Evolutionary conservation across 2,113 vertebrate species (phyloP), one percentile per base, ranked within the genome.

Genomic region (Sebastes schlegelii): DNA sequence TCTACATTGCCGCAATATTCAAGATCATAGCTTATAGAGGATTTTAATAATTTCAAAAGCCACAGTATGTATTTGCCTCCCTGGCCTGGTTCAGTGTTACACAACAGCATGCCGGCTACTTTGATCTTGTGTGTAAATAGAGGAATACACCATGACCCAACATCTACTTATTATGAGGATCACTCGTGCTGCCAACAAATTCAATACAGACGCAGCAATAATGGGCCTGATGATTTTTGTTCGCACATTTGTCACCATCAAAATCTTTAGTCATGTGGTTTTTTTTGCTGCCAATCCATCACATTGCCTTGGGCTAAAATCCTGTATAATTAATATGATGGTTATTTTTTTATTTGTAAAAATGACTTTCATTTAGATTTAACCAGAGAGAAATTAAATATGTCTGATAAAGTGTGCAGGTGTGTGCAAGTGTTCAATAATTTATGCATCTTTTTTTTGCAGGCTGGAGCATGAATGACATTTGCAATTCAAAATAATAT

Each of bases 401-500:
- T 74, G 57, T 62, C 54, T 21, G 43, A 67, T 23, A 65, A 48
- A 54, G n/a, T 73, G 17, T 70, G 62, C 72, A 75, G 21, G 57
- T 83, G 17, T 77, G 51, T 58, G 49, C 23, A 60, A 67, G 52
- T 54, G 70, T 75, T 80, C 4, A 72, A 76, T 89, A 71, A 88
- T 86, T 16, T 57, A 86, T 82, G 62, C 23, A 48, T 77, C 34
- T 34, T 34, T 34, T 34, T 63, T 70, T 72, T 78, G 12, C 63
- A 73, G 60, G 51, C 46, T 77, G 58, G 21, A 69, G 67, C 43
- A 48, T 57, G 42, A 89, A 74, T 77, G 12, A 0, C 67, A 88
- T 91, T 86, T 89, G 66, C 54, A 85, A 86, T 89, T 90, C 75
- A 80, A 84, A 82, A 82, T 62, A 60, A 80, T 70, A 67, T 66